Conservation (phyloP, 2,797 vertebrate genomes). For the Allobates femoralis region DNA sequence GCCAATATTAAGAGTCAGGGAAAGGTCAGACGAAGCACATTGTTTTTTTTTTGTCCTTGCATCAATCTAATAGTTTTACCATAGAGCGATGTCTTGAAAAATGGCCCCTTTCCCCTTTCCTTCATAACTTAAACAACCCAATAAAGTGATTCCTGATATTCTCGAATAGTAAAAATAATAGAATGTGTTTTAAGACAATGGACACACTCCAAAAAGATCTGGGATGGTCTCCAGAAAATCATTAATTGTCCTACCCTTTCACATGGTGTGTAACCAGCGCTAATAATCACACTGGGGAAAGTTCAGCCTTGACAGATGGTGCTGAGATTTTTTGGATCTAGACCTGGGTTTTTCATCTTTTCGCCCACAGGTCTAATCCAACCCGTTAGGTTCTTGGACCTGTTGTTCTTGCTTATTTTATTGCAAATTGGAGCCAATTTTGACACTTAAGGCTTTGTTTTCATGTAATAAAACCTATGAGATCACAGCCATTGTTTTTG, state of each 20-base stretch:
- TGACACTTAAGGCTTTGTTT: conserved; percentile 25
- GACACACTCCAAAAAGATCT: conserved; percentile 24
- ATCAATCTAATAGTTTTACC: conserved; percentile 3
- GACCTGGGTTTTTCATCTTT: background rate
- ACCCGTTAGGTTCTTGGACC: conserved; percentile 14
- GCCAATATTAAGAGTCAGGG: conserved; percentile 33
- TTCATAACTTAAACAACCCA: conserved; percentile 1
- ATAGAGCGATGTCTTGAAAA: background rate
- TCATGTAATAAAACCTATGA: conserved; percentile 4
- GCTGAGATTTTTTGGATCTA: conserved; percentile 26
- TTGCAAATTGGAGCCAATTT: conserved; percentile 16
- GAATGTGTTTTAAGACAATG: background rate
- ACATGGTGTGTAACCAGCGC: conserved; percentile 30
- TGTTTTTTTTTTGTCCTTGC: conserved; percentile 13
- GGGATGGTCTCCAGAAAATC: conserved; percentile 41
- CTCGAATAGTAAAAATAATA: conserved; percentile 8
- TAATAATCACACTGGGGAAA: conserved; percentile 10
- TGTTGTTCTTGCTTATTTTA: conserved; percentile 14
- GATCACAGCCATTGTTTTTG: conserved; percentile 20
- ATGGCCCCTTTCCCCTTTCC: background rate
- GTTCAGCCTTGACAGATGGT: conserved; percentile 37
- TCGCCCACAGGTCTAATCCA: conserved; percentile 28
- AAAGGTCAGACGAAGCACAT: conserved; percentile 19
- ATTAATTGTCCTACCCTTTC: conserved; percentile 26
- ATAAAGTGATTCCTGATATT: conserved; percentile 31